Evolutionary conservation across 2,888 invertebrate genomes (phyloP).

Genomic region (Pteria penguin): DNA sequence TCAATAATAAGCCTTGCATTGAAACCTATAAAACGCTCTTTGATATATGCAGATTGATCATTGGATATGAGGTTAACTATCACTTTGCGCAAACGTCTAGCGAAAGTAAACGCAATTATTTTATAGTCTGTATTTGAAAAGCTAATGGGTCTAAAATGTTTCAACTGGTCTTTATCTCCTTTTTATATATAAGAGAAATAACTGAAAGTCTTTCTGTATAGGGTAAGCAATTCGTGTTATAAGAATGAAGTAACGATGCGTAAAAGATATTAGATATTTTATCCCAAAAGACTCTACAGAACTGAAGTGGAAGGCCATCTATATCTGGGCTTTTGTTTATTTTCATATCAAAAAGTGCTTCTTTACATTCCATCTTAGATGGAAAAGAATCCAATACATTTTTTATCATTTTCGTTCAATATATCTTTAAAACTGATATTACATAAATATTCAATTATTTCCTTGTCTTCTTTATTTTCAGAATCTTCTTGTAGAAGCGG

Average conservation of each 20-base stretch:
- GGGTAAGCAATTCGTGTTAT: background rate
- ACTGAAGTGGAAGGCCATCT: conserved; percentile 1
- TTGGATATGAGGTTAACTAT: background rate
- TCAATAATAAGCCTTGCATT: background rate
- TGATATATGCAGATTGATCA: no score
- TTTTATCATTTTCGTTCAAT: no score
- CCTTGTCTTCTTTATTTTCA: no score
- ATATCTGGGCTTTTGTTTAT: background rate
- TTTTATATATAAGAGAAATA: background rate
- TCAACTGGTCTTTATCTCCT: background rate
- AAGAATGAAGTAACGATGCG: background rate
- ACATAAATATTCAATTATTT: no score
- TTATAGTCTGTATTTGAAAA: background rate
- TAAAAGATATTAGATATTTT: background rate
- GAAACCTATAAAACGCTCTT: no score
- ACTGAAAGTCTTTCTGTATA: background rate
- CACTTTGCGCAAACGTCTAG: background rate
- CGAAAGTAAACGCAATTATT: background rate
- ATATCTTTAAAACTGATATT: no score
- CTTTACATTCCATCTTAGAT: no score
- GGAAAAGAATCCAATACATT: no score
- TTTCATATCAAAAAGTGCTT: background rate
- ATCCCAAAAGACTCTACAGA: background rate
- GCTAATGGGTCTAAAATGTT: background rate
- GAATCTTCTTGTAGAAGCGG: no score